phyloP scores from a whole-genome alignment of 2,888 invertebrate genomes.

The Synanthedon vespiformis region DNA sequence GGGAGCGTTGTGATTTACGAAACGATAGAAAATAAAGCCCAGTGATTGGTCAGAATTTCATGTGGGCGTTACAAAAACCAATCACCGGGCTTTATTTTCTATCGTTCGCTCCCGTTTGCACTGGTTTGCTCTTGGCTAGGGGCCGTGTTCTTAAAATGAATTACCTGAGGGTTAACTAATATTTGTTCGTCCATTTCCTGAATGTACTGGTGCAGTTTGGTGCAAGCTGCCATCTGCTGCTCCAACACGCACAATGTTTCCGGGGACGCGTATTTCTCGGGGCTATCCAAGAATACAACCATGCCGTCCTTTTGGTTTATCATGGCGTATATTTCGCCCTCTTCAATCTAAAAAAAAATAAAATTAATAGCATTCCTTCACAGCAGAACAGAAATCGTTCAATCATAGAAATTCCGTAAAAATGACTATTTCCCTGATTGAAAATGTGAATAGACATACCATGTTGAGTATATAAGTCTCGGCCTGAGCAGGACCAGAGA shows the following conservation, averaged over 20 bases:
- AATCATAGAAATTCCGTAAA: too few species aligned
- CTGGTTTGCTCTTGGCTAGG: too few species aligned
- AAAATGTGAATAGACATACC: conserved; percentile 67
- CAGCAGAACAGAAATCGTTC: too few species aligned
- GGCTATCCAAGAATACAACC: conserved; percentile 96
- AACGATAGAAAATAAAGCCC: too few species aligned
- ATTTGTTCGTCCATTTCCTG: conserved; percentile 96
- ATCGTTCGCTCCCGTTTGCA: too few species aligned
- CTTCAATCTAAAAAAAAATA: conserved; percentile 82
- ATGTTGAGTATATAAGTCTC: conserved; percentile 95
- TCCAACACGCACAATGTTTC: conserved; percentile 89
- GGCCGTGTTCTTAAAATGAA: too few species aligned
- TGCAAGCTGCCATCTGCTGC: conserved; percentile 86
- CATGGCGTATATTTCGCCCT: conserved; percentile 95
- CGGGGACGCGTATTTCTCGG: conserved; percentile 93
- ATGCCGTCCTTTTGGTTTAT: conserved; percentile 98
- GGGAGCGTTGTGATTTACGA: too few species aligned
- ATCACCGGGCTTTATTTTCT: too few species aligned
- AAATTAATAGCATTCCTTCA: background rate
- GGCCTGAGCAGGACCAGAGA: conserved; percentile 87
- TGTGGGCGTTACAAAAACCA: too few species aligned
- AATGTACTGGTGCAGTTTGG: conserved; percentile 89
- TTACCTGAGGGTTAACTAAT: conserved; percentile 86
- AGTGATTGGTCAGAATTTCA: too few species aligned
- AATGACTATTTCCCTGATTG: too few species aligned